A percentile compares a stretch with the other conserved stretches of the same genome.
Conservation (phyloP, 2,797 vertebrate species). For the Botia kubotai region DNA sequence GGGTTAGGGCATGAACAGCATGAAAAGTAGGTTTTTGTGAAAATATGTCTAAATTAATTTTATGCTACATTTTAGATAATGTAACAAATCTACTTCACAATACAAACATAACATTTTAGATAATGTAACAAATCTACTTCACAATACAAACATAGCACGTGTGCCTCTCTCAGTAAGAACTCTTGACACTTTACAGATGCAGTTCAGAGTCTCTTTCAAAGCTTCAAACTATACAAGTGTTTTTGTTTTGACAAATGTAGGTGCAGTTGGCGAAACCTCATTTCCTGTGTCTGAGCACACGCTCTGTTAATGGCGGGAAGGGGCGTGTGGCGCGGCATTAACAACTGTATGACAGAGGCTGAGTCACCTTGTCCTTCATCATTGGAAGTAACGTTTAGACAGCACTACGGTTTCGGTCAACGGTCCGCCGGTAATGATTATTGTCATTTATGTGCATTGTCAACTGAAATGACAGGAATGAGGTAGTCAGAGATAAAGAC, state of each 20-base stretch:
- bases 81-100: too few species aligned
- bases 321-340: slow-evolving; percentile 1
- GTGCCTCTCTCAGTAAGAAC: slow-evolving; percentile 28
- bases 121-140: too few species aligned
- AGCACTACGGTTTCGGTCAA: background rate
- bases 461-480: slow-evolving; percentile 9
- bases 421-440: slow-evolving; percentile 11
- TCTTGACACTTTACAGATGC: slow-evolving; percentile 30
- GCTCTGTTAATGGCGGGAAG: slow-evolving; percentile 49
- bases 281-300: slow-evolving; percentile 1
- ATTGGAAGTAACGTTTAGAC: slow-evolving; percentile 42
- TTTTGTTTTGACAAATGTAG: slow-evolving; percentile 58
- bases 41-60: too few species aligned
- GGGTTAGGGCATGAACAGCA: too few species aligned
- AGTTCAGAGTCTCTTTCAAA: slow-evolving; percentile 45
- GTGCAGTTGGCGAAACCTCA: slow-evolving; percentile 38
- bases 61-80: too few species aligned
- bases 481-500: background rate
- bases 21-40: too few species aligned
- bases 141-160: too few species aligned
- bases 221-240: slow-evolving; percentile 27
- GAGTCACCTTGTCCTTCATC: slow-evolving; percentile 42
- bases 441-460: slow-evolving; percentile 1
- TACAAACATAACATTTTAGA: too few species aligned
- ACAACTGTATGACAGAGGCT: slow-evolving; percentile 30